These are phyloP conservation scores for Prunella fulvescens DNA, from an alignment of 2,113 vertebrate genomes.

Conservation along the genomic window DNA sequence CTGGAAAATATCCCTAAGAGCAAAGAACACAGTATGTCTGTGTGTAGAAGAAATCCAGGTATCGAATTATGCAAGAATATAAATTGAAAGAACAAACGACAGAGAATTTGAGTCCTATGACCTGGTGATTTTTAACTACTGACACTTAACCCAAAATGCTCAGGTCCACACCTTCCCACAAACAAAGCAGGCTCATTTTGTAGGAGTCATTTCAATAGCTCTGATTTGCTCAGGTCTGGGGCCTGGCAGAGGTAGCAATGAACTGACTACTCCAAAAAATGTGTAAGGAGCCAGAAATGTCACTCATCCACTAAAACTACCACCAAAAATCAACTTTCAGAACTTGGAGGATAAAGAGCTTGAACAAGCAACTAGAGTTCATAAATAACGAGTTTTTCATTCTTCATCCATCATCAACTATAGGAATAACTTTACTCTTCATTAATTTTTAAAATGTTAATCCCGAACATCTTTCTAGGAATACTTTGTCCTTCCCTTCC, in stretches of 20 bases:
- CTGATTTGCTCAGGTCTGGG: neutral
- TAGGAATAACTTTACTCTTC: neutral
- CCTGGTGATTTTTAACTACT: neutral
- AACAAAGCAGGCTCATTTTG: neutral
- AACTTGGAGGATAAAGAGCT: neutral
- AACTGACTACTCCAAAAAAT: neutral
- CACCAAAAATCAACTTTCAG: neutral
- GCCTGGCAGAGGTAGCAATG: neutral
- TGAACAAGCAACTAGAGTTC: neutral
- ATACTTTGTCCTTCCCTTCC: neutral
- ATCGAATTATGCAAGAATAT: neutral
- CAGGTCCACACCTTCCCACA: neutral
- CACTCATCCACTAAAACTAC: neutral
- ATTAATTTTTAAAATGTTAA: neutral
- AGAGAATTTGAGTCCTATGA: neutral
- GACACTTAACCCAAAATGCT: neutral
- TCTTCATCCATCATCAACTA: neutral
- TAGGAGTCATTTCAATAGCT: neutral
- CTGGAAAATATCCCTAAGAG: constrained; percentile 3
- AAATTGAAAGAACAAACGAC: neutral
- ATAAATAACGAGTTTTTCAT: neutral
- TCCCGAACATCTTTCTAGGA: neutral
- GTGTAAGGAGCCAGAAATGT: neutral
- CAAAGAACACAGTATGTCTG: neutral
- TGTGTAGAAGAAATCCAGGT: neutral